Percentiles rank a stretch among this genome's conserved stretches.
phyloP scores from a whole-genome alignment of 2,113 vertebrate species.

The Eulemur rufifrons region DNA sequence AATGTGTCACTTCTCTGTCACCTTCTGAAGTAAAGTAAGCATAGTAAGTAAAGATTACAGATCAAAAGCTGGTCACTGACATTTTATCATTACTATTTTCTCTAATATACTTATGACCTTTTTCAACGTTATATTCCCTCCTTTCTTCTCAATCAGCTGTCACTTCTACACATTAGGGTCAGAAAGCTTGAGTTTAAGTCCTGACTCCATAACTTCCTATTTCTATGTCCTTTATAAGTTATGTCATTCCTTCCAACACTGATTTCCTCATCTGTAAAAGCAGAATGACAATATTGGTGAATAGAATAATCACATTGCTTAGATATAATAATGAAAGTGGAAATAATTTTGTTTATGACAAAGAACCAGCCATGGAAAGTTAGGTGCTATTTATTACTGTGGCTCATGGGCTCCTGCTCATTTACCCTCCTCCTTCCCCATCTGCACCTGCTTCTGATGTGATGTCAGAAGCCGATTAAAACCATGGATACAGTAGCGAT shows the following conservation, averaged over 20 bases:
- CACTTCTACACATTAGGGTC: background rate
- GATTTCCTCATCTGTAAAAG: background rate
- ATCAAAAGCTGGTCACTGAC: background rate
- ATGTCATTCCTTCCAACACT: background rate
- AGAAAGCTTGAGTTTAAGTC: background rate
- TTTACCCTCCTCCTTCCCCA: rapidly evolving
- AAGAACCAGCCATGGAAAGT: background rate
- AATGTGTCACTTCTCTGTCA: background rate
- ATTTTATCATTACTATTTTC: background rate
- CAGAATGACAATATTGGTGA: background rate
- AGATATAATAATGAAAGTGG: background rate
- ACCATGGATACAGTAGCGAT: no score
- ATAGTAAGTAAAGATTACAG: background rate
- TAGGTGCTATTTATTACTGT: no score
- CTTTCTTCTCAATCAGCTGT: background rate
- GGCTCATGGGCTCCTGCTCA: background rate
- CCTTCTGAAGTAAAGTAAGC: background rate
- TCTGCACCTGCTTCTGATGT: background rate
- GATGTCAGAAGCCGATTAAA: background rate
- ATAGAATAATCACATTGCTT: background rate
- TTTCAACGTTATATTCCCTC: background rate
- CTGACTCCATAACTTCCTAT: background rate
- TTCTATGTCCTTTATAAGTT: background rate
- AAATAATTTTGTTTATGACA: background rate
- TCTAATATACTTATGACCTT: background rate